Evolutionary conservation across 2,113 vertebrate genomes (phyloP).

Genomic region (Phodopus roborovskii): DNA sequence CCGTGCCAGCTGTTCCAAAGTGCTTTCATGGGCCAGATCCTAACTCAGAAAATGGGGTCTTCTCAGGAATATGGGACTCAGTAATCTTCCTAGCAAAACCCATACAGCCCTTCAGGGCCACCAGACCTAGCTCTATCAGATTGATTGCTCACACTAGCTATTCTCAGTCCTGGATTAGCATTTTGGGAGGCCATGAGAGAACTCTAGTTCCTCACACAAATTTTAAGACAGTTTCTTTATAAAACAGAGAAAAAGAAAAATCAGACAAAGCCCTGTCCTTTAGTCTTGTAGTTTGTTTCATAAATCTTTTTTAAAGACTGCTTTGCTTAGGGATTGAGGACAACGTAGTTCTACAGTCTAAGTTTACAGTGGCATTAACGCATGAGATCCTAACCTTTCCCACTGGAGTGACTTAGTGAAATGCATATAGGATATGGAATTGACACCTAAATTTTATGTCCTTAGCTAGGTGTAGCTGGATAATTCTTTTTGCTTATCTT

Average conservation of each 20-base stretch:
- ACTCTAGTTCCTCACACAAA: background rate
- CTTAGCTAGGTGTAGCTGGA: background rate
- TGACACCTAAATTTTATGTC: background rate
- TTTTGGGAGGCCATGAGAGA: background rate
- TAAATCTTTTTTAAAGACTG: slow-evolving; percentile 23
- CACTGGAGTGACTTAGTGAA: background rate
- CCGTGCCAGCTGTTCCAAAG: slow-evolving; percentile 60
- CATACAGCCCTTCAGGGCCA: background rate
- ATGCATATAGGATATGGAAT: background rate
- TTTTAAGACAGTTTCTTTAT: background rate
- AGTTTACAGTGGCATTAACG: background rate
- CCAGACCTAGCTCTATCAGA: background rate
- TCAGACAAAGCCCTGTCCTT: background rate
- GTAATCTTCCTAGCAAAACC: slow-evolving; percentile 29
- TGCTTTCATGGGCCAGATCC: slow-evolving; percentile 26
- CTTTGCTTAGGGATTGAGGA: background rate
- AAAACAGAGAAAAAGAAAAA: background rate
- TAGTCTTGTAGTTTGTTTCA: background rate
- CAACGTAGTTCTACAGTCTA: background rate
- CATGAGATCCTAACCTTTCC: background rate
- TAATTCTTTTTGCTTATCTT: background rate
- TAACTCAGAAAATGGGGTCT: slow-evolving; percentile 57
- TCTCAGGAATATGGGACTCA: slow-evolving; percentile 54
- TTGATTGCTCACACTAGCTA: background rate
- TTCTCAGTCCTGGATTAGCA: background rate